phyloP scores from a whole-genome alignment of 2,888 invertebrate species.

The Lycaena phlaeas region DNA sequence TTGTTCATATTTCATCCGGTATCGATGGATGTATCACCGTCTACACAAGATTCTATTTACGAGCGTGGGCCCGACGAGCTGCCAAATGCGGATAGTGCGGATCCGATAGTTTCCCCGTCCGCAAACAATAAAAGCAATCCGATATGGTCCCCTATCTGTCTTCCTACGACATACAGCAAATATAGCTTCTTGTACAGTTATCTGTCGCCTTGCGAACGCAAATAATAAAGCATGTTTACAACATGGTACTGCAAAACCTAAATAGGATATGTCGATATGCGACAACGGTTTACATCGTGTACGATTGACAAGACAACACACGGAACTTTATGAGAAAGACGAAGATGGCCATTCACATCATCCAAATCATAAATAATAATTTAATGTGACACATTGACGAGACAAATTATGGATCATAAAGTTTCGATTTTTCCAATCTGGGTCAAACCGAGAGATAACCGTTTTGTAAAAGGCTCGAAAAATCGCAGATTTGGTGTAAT shows the following conservation, averaged over 20 bases:
- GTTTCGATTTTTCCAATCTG: constrained; percentile 13
- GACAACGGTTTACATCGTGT: constrained; percentile 1
- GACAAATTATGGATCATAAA: constrained; percentile 3
- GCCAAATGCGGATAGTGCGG: constrained; percentile 37
- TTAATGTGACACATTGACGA: not conserved
- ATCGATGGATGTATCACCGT: constrained; percentile 55
- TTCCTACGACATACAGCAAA: constrained; percentile 10
- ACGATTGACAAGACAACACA: constrained; percentile 9
- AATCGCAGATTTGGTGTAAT: constrained; percentile 24
- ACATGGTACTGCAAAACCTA: constrained; percentile 6
- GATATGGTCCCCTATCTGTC: constrained; percentile 24
- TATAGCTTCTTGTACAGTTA: constrained; percentile 11
- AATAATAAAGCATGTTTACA: constrained; percentile 11
- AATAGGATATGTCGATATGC: constrained; percentile 7
- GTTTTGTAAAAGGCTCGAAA: constrained; percentile 24
- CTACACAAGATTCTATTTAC: constrained; percentile 50
- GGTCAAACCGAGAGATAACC: constrained; percentile 26
- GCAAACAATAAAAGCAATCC: constrained; percentile 34
- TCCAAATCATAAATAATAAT: not conserved
- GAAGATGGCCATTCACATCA: not conserved
- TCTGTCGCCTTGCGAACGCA: constrained; percentile 1
- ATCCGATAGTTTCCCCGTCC: constrained; percentile 36
- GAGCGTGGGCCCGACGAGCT: constrained; percentile 42
- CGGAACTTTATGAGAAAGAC: not conserved
- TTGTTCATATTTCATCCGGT: constrained; percentile 58